These are phyloP conservation scores for Uropetala carovei DNA, from an alignment of 2,888 invertebrate species.

Conservation along the genomic window DNA sequence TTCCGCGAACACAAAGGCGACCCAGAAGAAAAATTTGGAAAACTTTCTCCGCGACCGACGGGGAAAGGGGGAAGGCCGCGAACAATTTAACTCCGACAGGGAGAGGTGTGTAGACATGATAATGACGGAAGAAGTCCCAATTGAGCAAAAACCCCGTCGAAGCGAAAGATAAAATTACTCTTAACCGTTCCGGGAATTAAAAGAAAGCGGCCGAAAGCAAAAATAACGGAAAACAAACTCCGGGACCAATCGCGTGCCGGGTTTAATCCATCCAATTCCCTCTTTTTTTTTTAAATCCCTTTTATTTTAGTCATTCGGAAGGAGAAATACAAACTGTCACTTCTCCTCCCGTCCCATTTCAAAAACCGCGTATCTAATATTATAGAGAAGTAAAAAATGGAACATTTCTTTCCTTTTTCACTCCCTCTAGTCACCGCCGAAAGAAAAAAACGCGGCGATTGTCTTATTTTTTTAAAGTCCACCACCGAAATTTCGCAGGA, in stretches of 20 bases:
- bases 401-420: too few relatives aligned
- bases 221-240: neutral
- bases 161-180: neutral
- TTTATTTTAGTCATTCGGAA: too few relatives aligned
- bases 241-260: neutral
- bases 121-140: neutral
- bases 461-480: too few relatives aligned
- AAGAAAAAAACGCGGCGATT: too few relatives aligned
- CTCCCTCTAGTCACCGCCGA: too few relatives aligned
- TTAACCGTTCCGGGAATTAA: neutral
- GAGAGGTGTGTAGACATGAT: neutral
- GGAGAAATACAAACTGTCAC: too few relatives aligned
- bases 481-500: too few relatives aligned
- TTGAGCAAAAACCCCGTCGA: neutral
- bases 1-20: slow-evolving; percentile 7
- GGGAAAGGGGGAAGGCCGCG: neutral
- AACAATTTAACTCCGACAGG: neutral
- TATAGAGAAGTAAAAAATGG: too few relatives aligned
- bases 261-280: slow-evolving; percentile 21
- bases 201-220: neutral
- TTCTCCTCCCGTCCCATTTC: too few relatives aligned
- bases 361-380: too few relatives aligned
- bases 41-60: neutral
- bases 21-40: neutral
- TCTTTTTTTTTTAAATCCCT: neutral